Evolutionary conservation across 2,797 vertebrate species (phyloP), one percentile per base, ranked within the genome.

Genomic region (Manis pentadactyla): DNA sequence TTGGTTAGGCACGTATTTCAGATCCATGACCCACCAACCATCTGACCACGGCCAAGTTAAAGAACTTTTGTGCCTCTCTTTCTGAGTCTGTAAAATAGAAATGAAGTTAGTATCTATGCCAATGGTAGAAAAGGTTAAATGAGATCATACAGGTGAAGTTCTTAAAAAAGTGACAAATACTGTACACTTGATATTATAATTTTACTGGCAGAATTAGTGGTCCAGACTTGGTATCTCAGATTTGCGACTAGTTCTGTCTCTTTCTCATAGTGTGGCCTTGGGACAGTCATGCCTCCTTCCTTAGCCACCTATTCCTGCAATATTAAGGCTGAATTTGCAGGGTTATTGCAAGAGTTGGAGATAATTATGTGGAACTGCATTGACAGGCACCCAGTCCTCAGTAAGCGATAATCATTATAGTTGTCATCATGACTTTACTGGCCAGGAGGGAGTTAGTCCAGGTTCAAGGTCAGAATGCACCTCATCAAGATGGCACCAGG

Each of bases 351-450:
- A 90, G 13, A 12, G 2, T 17, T 29, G 2, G 29, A 7, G 29
- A 77, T 55, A 23, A 46, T 25, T 18, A 5, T 0, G 8, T 9
- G 34, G 57, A 81, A 59, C 1, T 6, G 8, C 7, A 3, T 3
- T 9, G 12, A n/a, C 12, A 7, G 23, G 46, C 0, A 2, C 31
- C 57, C 13, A 6, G 78, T 25, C n/a, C 21, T 0, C 5, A 2
- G 31, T 46, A 25, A 57, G 15, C 14, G 7, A 27, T 46, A 31
- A 13, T 21, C 12, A 1, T 14, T 25, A 8, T 2, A 8, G 7
- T 10, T 27, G 0, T 51, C 34, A 12, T 64, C 8, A 11, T 66
- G 13, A 19, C 31, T 2, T 7, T 19, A 5, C 7, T 3, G 21
- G 19, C 23, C 63, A 71, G 42, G 59, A 87, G 68, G 37, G 2